Percentiles rank a stretch among this genome's conserved stretches.
Evolutionary conservation across 2,113 vertebrate species (phyloP).

Genomic region (Amia ocellicauda): DNA sequence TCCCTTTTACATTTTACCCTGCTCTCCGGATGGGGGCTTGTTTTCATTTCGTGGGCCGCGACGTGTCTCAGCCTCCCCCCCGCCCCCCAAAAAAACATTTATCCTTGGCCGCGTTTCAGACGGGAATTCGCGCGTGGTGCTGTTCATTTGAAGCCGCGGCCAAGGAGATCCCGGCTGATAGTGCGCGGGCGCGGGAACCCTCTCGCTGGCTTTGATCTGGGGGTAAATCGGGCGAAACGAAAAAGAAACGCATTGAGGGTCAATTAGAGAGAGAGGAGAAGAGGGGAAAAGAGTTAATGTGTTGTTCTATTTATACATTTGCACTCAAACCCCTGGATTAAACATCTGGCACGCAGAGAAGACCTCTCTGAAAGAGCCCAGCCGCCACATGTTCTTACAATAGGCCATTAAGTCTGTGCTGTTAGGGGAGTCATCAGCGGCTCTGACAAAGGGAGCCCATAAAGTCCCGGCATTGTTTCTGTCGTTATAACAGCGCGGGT

Average conservation of each 20-base stretch:
- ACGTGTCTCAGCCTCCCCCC: too few relatives aligned
- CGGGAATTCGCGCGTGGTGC: slow-evolving; percentile 36
- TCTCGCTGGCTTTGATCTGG: slow-evolving; percentile 43
- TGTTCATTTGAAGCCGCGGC: slow-evolving; percentile 42
- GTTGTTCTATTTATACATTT: slow-evolving; percentile 18
- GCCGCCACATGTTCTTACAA: slow-evolving; percentile 22
- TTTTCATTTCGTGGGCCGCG: too few relatives aligned
- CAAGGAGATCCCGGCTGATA: slow-evolving; percentile 34
- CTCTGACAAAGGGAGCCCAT: too few relatives aligned
- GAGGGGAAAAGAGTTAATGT: slow-evolving; percentile 5
- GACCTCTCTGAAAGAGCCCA: slow-evolving; percentile 14
- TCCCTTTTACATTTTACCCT: too few relatives aligned
- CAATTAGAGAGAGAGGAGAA: slow-evolving; percentile 27
- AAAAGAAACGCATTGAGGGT: slow-evolving; percentile 47
- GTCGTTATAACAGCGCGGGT: too few relatives aligned
- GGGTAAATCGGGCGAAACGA: slow-evolving; percentile 47
- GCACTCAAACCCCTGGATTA: slow-evolving; percentile 37
- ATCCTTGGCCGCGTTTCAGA: too few relatives aligned
- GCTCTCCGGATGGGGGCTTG: too few relatives aligned
- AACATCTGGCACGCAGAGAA: slow-evolving; percentile 65
- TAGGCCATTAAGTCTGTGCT: not conserved
- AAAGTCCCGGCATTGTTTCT: too few relatives aligned
- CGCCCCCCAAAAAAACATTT: too few relatives aligned
- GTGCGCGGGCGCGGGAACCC: not conserved
- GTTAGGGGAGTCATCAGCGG: too few relatives aligned